Conservation (phyloP, 2,888 invertebrate species). For the Periphyllus acericola region DNA sequence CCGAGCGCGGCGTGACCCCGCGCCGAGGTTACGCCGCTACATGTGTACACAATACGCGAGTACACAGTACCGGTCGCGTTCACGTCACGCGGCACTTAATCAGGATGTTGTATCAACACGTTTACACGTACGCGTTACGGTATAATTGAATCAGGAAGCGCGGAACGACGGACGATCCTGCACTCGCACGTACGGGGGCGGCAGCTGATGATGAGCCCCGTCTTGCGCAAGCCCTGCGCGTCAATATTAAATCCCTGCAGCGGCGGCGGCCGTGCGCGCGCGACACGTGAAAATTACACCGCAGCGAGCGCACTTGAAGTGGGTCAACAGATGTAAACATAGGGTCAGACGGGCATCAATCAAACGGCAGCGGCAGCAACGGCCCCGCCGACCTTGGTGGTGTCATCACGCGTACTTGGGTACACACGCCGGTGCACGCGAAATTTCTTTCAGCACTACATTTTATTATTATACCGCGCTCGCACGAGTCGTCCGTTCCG, state of each 20-base stretch:
- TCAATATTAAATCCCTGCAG: not conserved
- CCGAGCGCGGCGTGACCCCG: not conserved
- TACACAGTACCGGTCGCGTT: no score
- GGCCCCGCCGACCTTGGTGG: not conserved
- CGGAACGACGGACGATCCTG: not conserved
- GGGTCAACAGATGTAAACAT: not conserved
- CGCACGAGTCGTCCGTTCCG: not conserved
- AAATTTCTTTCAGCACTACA: not conserved
- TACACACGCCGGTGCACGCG: not conserved
- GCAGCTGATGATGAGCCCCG: not conserved
- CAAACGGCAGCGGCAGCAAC: not conserved
- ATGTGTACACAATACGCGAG: no score
- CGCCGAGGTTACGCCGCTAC: no score
- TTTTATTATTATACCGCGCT: no score
- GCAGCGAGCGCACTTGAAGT: not conserved
- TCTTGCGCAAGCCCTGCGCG: not conserved
- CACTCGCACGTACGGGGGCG: not conserved
- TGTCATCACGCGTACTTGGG: not conserved
- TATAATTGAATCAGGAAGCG: not conserved
- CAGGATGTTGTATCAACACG: not conserved
- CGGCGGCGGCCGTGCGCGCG: no score
- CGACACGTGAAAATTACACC: no score
- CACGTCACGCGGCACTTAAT: not conserved
- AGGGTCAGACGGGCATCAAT: not conserved
- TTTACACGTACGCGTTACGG: no score